These are phyloP conservation scores for Sitophilus oryzae DNA, from an alignment of 1,140 invertebrate species.

Conservation along the genomic window DNA sequence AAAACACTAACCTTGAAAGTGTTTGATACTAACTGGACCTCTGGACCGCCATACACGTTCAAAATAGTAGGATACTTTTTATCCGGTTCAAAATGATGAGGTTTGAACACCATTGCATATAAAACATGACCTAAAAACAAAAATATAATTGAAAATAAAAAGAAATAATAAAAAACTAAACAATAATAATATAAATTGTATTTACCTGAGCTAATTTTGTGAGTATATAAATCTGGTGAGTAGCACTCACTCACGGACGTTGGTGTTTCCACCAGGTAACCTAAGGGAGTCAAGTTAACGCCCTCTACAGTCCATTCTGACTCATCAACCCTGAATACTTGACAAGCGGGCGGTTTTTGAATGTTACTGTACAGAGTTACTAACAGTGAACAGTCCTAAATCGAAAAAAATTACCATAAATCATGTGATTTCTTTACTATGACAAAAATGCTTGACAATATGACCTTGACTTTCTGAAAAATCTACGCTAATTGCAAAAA, in stretches of 20 bases:
- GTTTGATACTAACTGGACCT: constrained; percentile 95
- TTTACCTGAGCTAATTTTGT: constrained; percentile 60
- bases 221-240: constrained; percentile 68
- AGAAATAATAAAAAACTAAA: too few species aligned
- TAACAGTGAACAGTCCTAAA: constrained; percentile 73
- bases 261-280: constrained; percentile 61
- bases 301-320: constrained; percentile 58
- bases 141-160: too few species aligned
- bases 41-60: constrained; percentile 96
- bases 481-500: too few species aligned
- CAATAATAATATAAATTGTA: too few species aligned
- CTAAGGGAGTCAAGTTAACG: constrained; percentile 58
- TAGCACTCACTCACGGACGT: constrained; percentile 54
- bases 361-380: constrained; percentile 88
- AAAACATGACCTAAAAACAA: constrained; percentile 51
- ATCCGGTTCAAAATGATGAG: constrained; percentile 68
- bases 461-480: too few species aligned
- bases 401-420: too few species aligned
- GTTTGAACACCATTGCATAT: constrained; percentile 90
- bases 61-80: constrained; percentile 89
- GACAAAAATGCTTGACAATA: too few species aligned
- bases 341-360: constrained; percentile 70
- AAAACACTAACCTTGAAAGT: constrained; percentile 83
- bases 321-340: constrained; percentile 69
- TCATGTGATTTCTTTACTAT: too few species aligned